Evolutionary conservation across 2,888 invertebrate genomes (phyloP).

Genomic region (Trachelus stipa): DNA sequence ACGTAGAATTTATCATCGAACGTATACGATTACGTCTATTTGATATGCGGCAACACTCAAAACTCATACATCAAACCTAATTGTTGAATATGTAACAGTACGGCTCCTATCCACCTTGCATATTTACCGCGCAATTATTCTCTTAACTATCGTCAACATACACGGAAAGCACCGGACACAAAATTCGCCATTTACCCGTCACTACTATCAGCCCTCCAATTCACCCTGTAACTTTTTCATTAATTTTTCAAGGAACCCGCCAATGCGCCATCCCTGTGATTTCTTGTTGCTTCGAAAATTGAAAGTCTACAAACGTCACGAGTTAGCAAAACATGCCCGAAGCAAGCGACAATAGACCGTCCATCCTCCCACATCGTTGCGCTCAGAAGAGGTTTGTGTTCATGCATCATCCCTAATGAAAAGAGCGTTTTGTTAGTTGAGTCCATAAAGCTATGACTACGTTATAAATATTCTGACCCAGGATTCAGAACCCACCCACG

Average conservation of each 20-base stretch:
- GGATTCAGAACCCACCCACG: background rate
- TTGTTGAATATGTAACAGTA: slow-evolving; percentile 62
- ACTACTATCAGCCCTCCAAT: background rate
- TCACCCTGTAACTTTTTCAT: background rate
- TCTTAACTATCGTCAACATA: slow-evolving; percentile 55
- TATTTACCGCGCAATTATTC: slow-evolving; percentile 54
- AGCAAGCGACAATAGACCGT: background rate
- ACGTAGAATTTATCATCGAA: slow-evolving; percentile 52
- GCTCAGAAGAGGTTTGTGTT: background rate
- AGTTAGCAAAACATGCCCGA: background rate
- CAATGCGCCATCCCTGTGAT: background rate
- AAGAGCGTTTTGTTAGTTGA: background rate
- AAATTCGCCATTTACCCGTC: background rate
- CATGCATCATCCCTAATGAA: background rate
- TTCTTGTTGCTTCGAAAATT: background rate
- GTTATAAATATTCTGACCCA: background rate
- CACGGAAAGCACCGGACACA: slow-evolving; percentile 24
- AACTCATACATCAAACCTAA: slow-evolving; percentile 63
- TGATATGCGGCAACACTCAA: slow-evolving; percentile 59
- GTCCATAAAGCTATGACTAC: background rate
- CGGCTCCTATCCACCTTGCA: slow-evolving; percentile 29
- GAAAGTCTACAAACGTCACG: background rate
- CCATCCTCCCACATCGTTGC: slow-evolving; percentile 3
- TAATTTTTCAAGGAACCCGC: background rate
- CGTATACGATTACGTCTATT: slow-evolving; percentile 54